Percentiles rank a stretch among this genome's conserved stretches.
These are phyloP conservation scores for Neodiprion lecontei DNA, from an alignment of 1,140 invertebrate genomes.

Conservation along the genomic window DNA sequence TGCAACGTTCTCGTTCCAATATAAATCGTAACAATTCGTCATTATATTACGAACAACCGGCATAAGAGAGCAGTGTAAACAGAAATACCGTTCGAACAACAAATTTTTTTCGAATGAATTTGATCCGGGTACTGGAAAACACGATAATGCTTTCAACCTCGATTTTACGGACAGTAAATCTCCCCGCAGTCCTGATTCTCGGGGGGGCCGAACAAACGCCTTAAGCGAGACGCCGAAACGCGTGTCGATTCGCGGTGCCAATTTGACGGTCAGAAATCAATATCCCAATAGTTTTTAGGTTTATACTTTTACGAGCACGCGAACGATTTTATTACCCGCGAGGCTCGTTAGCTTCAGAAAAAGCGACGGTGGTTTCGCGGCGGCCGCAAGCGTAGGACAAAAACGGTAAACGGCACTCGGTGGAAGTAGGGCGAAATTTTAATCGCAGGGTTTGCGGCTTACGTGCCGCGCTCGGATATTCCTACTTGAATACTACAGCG, in stretches of 20 bases:
- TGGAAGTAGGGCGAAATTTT: background rate
- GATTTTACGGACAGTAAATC: too few species aligned
- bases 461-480: background rate
- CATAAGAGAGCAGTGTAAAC: too few species aligned
- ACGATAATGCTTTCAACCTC: too few species aligned
- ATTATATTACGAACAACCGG: too few species aligned
- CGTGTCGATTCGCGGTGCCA: background rate
- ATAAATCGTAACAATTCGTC: too few species aligned
- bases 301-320: conserved; percentile 5
- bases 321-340: conserved; percentile 4
- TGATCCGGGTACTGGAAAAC: too few species aligned
- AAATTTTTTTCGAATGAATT: too few species aligned
- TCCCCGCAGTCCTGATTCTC: too few species aligned
- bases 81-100: too few species aligned
- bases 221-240: too few species aligned
- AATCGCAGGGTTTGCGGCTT: background rate
- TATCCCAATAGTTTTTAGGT: background rate
- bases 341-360: background rate
- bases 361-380: background rate
- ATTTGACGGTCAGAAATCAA: background rate
- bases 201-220: too few species aligned
- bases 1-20: too few species aligned
- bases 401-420: background rate
- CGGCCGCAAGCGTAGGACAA: background rate
- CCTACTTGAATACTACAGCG: background rate